Evolutionary conservation across 2,888 invertebrate genomes (phyloP).

Genomic region (Saturnia pavonia): DNA sequence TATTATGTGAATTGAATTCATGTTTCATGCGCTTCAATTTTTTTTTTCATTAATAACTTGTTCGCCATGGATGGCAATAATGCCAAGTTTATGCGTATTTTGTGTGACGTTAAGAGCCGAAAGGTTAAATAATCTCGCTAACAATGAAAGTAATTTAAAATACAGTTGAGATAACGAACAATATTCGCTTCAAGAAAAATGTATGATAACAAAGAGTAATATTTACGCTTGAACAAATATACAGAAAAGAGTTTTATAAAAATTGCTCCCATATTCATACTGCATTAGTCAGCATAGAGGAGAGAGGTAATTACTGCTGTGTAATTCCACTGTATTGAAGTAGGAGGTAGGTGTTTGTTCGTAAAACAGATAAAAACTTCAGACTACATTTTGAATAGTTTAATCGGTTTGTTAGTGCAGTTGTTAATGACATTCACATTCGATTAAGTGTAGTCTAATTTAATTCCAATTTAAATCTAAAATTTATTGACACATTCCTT

Average conservation of each 20-base stretch:
- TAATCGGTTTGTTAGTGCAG: background rate
- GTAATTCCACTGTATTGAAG: background rate
- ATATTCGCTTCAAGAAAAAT: background rate
- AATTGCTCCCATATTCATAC: constrained; percentile 14
- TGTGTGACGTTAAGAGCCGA: too few relatives aligned
- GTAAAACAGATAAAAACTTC: too few relatives aligned
- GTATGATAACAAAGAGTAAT: constrained; percentile 1
- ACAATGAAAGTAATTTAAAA: constrained; percentile 2
- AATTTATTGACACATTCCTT: too few relatives aligned
- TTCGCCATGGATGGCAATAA: too few relatives aligned
- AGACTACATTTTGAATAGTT: background rate
- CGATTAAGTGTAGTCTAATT: background rate
- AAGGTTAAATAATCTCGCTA: background rate
- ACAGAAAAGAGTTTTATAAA: constrained; percentile 4
- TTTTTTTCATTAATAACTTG: background rate
- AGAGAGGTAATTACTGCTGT: too few relatives aligned
- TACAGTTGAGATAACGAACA: background rate
- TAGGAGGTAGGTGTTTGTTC: background rate
- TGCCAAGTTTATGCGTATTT: too few relatives aligned
- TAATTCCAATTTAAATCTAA: background rate
- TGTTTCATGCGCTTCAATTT: background rate
- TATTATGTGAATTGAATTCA: background rate
- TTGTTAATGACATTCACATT: background rate
- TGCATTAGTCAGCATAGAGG: too few relatives aligned
- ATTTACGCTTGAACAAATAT: constrained; percentile 5